Conservation (phyloP, 2,797 vertebrate genomes). For the Somateria mollissima region DNA sequence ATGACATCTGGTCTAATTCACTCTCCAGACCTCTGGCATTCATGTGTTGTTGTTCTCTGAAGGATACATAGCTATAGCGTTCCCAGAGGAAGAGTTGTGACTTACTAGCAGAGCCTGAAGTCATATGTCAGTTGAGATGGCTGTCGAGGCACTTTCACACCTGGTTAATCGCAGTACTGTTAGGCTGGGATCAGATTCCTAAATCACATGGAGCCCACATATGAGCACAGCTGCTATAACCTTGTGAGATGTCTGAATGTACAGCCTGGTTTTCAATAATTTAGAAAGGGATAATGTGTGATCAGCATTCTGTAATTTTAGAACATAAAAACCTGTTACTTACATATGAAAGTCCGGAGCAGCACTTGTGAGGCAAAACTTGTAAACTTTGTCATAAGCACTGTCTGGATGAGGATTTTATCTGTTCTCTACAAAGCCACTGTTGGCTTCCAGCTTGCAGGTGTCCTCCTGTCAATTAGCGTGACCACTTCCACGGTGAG, state of each 20-base stretch:
- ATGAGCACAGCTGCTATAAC: neutral
- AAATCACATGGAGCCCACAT: neutral
- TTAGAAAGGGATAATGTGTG: neutral
- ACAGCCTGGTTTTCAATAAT: neutral
- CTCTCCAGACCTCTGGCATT: neutral
- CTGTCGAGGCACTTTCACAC: neutral
- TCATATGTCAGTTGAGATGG: neutral
- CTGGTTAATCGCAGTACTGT: accelerated
- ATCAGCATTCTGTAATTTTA: neutral
- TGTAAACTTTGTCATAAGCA: neutral
- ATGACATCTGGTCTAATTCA: neutral
- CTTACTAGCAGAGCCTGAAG: neutral
- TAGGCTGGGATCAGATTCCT: neutral
- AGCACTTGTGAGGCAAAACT: neutral
- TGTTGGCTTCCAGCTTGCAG: neutral
- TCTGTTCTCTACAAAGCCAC: neutral
- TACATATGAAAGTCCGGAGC: neutral
- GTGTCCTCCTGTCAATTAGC: neutral
- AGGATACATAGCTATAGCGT: neutral
- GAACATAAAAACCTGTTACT: neutral
- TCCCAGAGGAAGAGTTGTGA: neutral
- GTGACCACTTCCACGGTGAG: neutral
- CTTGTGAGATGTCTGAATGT: neutral
- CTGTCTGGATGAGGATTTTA: neutral
- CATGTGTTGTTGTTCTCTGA: neutral